Evolutionary conservation across 1,140 invertebrate genomes (phyloP).

Genomic region (Venturia canescens): DNA sequence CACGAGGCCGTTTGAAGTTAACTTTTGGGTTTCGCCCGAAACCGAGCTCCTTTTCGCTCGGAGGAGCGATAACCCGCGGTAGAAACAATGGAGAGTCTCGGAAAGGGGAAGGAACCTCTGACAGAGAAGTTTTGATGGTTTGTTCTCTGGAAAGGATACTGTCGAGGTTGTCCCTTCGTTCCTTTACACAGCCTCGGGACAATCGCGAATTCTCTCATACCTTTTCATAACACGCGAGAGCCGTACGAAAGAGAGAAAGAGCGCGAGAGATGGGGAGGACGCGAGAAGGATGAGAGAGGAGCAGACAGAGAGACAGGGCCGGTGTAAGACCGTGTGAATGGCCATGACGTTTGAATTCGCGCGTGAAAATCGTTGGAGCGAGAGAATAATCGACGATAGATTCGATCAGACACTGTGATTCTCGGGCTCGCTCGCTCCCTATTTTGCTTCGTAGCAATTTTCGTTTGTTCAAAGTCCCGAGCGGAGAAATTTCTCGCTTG

Average conservation of each 20-base stretch:
- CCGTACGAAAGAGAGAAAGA: background rate
- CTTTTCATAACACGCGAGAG: background rate
- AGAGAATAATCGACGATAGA: conserved; percentile 22
- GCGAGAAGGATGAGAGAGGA: background rate
- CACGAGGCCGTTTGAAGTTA: background rate
- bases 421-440: background rate
- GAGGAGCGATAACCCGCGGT: background rate
- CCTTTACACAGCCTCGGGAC: background rate
- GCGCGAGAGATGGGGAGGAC: too few species aligned
- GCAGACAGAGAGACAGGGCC: background rate
- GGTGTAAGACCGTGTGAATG: background rate
- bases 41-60: background rate
- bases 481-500: background rate
- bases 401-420: conserved; percentile 10
- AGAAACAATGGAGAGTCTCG: conserved; percentile 19
- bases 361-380: background rate
- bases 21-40: background rate
- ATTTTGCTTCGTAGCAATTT: conserved; percentile 7
- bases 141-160: conserved; percentile 5
- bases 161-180: conserved; percentile 9
- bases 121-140: conserved; percentile 3
- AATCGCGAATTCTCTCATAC: conserved; percentile 7
- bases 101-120: background rate
- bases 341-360: conserved; percentile 4
- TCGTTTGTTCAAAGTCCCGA: conserved; percentile 20